Percentiles rank a stretch among this genome's conserved stretches.
Conservation (phyloP, 2,113 vertebrate genomes). For the Melanerpes aurifrons region DNA sequence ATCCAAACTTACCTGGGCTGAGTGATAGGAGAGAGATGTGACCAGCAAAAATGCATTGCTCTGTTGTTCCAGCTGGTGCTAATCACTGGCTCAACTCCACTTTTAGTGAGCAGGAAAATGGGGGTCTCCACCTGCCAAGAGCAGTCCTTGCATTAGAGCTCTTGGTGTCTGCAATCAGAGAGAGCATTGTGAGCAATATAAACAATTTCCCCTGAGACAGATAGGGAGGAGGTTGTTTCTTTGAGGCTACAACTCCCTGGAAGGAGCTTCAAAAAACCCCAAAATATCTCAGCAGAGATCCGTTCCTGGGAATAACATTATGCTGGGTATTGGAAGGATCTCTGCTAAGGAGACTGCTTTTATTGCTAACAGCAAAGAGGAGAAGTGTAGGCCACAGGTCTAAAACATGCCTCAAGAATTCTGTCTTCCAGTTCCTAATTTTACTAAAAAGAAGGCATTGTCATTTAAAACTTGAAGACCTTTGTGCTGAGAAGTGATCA, state of each 20-base stretch:
- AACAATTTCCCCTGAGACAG: neutral
- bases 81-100: neutral
- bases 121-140: neutral
- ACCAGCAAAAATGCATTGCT: neutral
- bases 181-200: neutral
- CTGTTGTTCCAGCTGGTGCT: neutral
- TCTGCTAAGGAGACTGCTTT: neutral
- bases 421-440: neutral
- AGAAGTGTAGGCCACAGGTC: neutral
- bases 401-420: neutral
- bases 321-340: neutral
- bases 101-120: neutral
- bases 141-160: neutral
- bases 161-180: neutral
- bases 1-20: neutral
- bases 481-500: neutral
- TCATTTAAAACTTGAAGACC: neutral
- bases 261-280: neutral
- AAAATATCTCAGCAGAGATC: neutral
- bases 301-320: neutral
- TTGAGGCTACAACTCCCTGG: neutral
- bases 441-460: neutral
- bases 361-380: neutral
- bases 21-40: neutral
- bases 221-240: neutral